Percentiles rank a stretch among this genome's conserved stretches.
Evolutionary conservation across 2,888 invertebrate genomes (phyloP).

Genomic region (Cheilosia urbana): DNA sequence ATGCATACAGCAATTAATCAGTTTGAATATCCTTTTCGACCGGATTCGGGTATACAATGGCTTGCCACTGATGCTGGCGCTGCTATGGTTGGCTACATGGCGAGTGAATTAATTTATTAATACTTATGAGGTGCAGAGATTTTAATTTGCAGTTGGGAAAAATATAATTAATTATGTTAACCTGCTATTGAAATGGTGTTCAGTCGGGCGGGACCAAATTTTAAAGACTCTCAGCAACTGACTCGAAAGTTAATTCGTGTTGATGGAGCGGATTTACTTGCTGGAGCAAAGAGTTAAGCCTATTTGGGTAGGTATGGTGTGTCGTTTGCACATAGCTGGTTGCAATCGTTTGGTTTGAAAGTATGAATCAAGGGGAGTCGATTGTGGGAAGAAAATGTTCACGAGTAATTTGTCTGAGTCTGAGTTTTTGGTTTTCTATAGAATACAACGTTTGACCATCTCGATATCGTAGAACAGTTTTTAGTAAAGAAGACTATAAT

Average conservation of each 20-base stretch:
- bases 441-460: too few species aligned
- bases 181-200: slow-evolving; percentile 41
- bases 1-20: slow-evolving; percentile 68
- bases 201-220: slow-evolving; percentile 38
- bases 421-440: too few species aligned
- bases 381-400: too few species aligned
- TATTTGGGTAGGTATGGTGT: too few species aligned
- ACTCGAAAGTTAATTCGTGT: slow-evolving; percentile 26
- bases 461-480: too few species aligned
- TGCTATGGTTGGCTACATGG: slow-evolving; percentile 16
- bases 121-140: slow-evolving; percentile 70
- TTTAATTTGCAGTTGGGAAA: slow-evolving; percentile 67
- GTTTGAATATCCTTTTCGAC: slow-evolving; percentile 47
- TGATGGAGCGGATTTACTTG: slow-evolving; percentile 33
- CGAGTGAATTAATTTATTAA: slow-evolving; percentile 69
- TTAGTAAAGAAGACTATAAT: too few species aligned
- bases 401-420: too few species aligned
- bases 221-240: slow-evolving; percentile 23
- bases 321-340: too few species aligned
- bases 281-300: not conserved
- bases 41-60: slow-evolving; percentile 24
- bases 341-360: too few species aligned
- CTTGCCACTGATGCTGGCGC: not conserved
- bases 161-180: slow-evolving; percentile 65
- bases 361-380: too few species aligned